Percentiles rank a stretch among this genome's conserved stretches.
Conservation (phyloP, 2,888 invertebrate genomes). For the Lasioglossum calceatum region DNA sequence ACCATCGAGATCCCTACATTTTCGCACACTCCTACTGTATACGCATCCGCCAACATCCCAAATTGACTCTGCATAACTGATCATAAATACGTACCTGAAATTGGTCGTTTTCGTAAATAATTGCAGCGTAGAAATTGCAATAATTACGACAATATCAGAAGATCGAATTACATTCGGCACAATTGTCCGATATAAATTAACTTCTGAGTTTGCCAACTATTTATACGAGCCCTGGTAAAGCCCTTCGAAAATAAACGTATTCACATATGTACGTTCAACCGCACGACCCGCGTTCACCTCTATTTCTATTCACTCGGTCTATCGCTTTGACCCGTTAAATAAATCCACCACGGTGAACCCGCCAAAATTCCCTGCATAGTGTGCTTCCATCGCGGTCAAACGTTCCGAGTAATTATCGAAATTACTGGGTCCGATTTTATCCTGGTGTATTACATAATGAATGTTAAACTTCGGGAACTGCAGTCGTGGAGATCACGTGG, state of each 20-base stretch:
- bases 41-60: too few relatives aligned
- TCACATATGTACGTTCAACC: not conserved
- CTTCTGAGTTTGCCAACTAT: not conserved
- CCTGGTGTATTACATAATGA: not conserved
- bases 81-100: not conserved
- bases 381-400: constrained; percentile 15
- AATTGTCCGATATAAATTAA: not conserved
- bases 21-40: too few relatives aligned
- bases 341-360: constrained; percentile 17
- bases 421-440: constrained; percentile 11
- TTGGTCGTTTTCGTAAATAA: not conserved
- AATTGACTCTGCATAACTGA: not conserved
- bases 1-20: too few relatives aligned
- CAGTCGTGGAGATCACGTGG: not conserved
- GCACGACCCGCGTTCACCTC: not conserved
- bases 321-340: constrained; percentile 22
- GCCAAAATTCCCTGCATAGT: constrained; percentile 3
- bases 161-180: not conserved
- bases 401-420: constrained; percentile 23
- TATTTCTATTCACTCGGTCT: constrained; percentile 22
- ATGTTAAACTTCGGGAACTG: not conserved
- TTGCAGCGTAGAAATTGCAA: not conserved
- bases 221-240: not conserved
- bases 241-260: not conserved
- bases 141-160: not conserved